phyloP scores from a whole-genome alignment of 2,888 invertebrate species.

The Tortricodes alternella region DNA sequence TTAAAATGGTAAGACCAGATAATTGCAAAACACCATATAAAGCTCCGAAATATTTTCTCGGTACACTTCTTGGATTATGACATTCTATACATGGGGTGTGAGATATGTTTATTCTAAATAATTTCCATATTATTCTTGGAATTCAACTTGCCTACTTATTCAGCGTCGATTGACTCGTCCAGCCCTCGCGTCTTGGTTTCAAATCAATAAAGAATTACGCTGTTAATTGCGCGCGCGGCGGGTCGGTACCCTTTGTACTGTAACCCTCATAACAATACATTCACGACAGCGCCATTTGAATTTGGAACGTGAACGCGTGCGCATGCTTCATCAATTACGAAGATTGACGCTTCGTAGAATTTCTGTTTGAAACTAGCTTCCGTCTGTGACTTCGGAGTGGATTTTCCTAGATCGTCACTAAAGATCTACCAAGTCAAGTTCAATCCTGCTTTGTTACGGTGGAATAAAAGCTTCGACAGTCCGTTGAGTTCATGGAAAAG shows the following conservation, averaged over 20 bases:
- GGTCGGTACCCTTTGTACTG: slow-evolving; percentile 46
- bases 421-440: too few species aligned
- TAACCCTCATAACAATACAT: slow-evolving; percentile 52
- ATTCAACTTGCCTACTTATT: too few species aligned
- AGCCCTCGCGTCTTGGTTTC: background rate
- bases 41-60: too few species aligned
- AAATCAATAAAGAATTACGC: slow-evolving; percentile 3
- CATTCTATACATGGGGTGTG: too few species aligned
- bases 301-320: slow-evolving; percentile 45
- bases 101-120: background rate
- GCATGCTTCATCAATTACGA: slow-evolving; percentile 25
- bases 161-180: background rate
- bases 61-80: too few species aligned
- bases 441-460: too few species aligned
- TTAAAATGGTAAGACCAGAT: too few species aligned
- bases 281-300: slow-evolving; percentile 44
- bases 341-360: background rate
- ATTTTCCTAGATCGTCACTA: background rate
- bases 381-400: background rate
- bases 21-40: too few species aligned
- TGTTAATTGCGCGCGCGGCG: slow-evolving; percentile 29
- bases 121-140: too few species aligned
- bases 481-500: too few species aligned
- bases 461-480: too few species aligned
- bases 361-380: background rate